Percentiles rank a stretch among this genome's conserved stretches.
Conservation (phyloP, 2,113 vertebrate species). For the Aptenodytes patagonicus region DNA sequence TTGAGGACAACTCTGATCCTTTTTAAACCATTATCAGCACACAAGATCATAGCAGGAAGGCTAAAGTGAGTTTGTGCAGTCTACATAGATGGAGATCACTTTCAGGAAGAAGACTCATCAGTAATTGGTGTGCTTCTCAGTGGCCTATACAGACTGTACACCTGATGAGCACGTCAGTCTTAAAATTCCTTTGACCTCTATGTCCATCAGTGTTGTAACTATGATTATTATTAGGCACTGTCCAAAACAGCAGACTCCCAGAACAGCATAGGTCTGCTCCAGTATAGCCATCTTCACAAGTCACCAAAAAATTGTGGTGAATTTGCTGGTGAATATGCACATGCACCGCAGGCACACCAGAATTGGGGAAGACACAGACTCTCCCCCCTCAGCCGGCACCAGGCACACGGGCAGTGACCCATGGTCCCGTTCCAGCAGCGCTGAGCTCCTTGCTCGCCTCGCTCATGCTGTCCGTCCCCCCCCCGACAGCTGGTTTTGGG, state of each 20-base stretch:
- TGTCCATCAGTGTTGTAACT: background rate
- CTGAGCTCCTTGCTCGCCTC: background rate
- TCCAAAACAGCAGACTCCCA: background rate
- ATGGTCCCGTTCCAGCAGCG: fast-evolving
- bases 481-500: background rate
- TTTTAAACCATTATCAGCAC: background rate
- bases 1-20: background rate
- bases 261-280: background rate
- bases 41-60: background rate
- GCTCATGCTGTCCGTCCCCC: background rate
- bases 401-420: no score
- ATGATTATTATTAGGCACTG: background rate
- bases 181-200: background rate
- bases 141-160: background rate
- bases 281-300: background rate
- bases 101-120: background rate
- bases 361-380: no score
- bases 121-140: background rate
- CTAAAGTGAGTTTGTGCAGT: background rate
- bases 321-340: background rate
- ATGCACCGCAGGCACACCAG: background rate
- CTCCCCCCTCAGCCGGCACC: background rate
- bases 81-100: background rate
- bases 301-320: background rate
- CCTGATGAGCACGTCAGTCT: background rate